Evolutionary conservation across 2,113 vertebrate genomes (phyloP).

Genomic region (Phainopepla nitens): DNA sequence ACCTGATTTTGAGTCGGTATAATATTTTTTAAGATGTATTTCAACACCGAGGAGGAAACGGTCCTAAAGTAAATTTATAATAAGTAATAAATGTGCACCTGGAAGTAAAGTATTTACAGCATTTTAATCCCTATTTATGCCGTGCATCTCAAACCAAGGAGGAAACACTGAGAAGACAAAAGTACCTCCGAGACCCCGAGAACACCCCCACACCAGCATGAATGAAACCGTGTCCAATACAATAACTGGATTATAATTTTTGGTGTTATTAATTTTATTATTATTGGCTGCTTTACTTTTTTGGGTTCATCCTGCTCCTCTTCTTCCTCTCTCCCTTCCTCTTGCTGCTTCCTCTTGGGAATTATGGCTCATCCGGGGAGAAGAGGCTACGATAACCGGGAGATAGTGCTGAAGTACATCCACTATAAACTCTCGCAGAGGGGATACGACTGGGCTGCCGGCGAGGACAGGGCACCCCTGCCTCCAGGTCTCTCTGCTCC

Average conservation of each 20-base stretch:
- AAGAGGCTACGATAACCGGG: conserved; percentile 78
- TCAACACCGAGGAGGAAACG: conserved; percentile 68
- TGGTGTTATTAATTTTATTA: conserved; percentile 53
- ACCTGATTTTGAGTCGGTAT: conserved; percentile 60
- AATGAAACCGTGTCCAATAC: conserved; percentile 72
- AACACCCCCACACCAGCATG: conserved; percentile 71
- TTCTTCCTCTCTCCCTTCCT: conserved; percentile 51
- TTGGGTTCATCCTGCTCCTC: conserved; percentile 54
- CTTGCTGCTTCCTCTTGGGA: conserved; percentile 54
- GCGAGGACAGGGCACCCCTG: conserved; percentile 47
- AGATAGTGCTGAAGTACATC: conserved; percentile 82
- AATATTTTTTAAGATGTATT: conserved; percentile 36
- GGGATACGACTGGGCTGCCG: conserved; percentile 79
- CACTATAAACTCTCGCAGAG: conserved; percentile 82
- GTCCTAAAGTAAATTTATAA: conserved; percentile 52
- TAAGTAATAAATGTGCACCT: conserved; percentile 69
- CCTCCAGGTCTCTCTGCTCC: conserved; percentile 28
- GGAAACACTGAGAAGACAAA: conserved; percentile 72
- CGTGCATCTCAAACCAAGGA: conserved; percentile 66
- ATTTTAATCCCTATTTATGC: conserved; percentile 65
- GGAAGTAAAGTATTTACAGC: conserved; percentile 69
- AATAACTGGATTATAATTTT: conserved; percentile 75
- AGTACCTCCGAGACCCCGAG: conserved; percentile 69
- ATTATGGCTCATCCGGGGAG: conserved; percentile 79
- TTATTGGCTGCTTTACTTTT: conserved; percentile 61